Evolutionary conservation across 1,140 invertebrate species (phyloP), one percentile per base, ranked within the genome.

Genomic region (Bursaphelenchus mucronatus): DNA sequence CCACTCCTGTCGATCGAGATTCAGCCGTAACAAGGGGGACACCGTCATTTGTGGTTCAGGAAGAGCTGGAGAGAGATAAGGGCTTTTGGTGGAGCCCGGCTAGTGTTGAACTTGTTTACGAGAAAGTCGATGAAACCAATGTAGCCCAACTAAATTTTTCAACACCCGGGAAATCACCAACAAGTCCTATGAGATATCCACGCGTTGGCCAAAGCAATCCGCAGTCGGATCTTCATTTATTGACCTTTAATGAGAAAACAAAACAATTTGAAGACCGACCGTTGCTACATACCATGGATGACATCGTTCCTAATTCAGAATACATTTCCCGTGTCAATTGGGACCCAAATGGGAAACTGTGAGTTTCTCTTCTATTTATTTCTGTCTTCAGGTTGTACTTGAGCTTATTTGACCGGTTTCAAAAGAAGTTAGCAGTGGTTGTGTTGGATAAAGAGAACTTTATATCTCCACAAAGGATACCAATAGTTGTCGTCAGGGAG

Each of bases 71-170:
- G 46, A 54, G 71, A 17, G 71, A 66, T 51, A 63, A 74, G 50
- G 71, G 68, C 41, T 74, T 72, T 65, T 74, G 71, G 71, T 74
- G 71, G 71, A 72, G 51, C 54, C 71, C 71, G 8, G 62, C 44
- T n/a, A 30, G 49, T 1, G 8, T 61, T 0, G 74, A 74, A 46
- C 39, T 74, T 10, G 15, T 74, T 5, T 74, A 74, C 49, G 73
- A 74, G 65, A 39, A 62, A 39, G 71, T 74, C 15, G 71, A 74
- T 59, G 74, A 76, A 51, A 51, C 52, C 19, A 30, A 19, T 11
- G 68, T 70, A 5, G 19, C 10, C 17, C 39, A 73, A 53, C 49
- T 69, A 17, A 17, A 44, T 1, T 76, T 73, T 43, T 41, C 64
- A 10, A 47, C 76, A 21, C 71, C 70, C 10, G 66, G 71, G 5